A percentile compares a stretch with the other conserved stretches of the same genome.
phyloP scores from a whole-genome alignment of 2,888 invertebrate species.

The Papilio protenor region DNA sequence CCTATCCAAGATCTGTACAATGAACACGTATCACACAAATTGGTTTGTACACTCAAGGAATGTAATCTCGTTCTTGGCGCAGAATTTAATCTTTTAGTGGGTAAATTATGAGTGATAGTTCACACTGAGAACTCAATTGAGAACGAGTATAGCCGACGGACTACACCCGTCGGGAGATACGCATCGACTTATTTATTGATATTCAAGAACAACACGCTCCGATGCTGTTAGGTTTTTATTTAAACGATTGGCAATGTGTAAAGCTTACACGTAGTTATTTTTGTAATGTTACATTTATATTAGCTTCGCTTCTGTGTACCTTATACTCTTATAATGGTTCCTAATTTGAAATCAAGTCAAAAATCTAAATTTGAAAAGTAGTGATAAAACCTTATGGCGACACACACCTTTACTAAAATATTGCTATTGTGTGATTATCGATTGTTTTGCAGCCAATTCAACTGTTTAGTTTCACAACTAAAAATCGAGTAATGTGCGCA shows the following conservation, averaged over 20 bases:
- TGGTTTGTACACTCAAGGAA: slow-evolving; percentile 40
- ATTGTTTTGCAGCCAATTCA: too few relatives aligned
- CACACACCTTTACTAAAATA: too few relatives aligned
- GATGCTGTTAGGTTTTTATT: slow-evolving; percentile 42
- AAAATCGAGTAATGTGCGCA: too few relatives aligned
- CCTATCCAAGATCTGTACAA: slow-evolving; percentile 31
- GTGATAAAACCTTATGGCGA: neutral
- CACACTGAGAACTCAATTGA: slow-evolving; percentile 31
- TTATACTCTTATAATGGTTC: neutral
- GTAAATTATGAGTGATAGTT: slow-evolving; percentile 43
- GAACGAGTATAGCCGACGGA: slow-evolving; percentile 46
- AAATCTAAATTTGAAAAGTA: neutral
- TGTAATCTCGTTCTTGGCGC: slow-evolving; percentile 30
- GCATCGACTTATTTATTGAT: slow-evolving; percentile 44
- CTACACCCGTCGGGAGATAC: slow-evolving; percentile 50
- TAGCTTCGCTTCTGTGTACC: slow-evolving; percentile 19
- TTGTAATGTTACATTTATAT: slow-evolving; percentile 40
- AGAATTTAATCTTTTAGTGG: slow-evolving; percentile 42
- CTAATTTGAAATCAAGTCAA: neutral
- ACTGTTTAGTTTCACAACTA: too few relatives aligned
- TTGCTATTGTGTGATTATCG: too few relatives aligned
- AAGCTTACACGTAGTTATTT: slow-evolving; percentile 42
- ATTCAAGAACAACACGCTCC: slow-evolving; percentile 42
- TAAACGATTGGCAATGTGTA: slow-evolving; percentile 43
- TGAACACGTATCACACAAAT: slow-evolving; percentile 40